Base-by-base conservation (phyloP, 64 coral and sea anemone species). In the Catalaphyllia jardinei region DNA sequence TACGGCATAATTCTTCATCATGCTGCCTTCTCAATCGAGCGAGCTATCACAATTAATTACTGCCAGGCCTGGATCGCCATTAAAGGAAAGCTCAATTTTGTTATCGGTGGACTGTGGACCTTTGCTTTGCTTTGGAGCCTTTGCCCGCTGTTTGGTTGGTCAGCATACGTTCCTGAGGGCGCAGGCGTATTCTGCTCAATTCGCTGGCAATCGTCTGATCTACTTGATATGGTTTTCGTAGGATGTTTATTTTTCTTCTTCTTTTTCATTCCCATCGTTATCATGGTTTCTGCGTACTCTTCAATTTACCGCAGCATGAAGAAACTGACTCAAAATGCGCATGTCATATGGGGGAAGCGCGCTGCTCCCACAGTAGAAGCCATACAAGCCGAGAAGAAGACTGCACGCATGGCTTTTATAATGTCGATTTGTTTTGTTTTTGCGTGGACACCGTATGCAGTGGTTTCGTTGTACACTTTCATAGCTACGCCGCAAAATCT, bases 81-180 rank as follows among this genome's bases (percentile, higher is more conserved):
- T 13, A 30, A 12, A 11, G 49, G 42, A 50, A 85, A 42, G 0
- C 20, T 85, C 4, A 14, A 69, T 29, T 18, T 71, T 29, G 35
- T 52, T 35, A 71, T 85, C 15, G 24, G 8, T 2, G 62, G 61
- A 27, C 62, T 85, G 9, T 85, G 81, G 81, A 20, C 10, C 1
- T 85, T 85, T 24, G 81, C 81, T 20, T 35, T 85, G 33, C 35
- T 85, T 19, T 85, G 81, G 81, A 71, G 62, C 22, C 22, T 24
- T 7, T 85, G 69, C 20, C 81, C 81, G 14, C 81, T 85, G 39
- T 85, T 85, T 18, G 81, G 81, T 51, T 85, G 81, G 81, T 85
- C 81, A 71, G 31, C 81, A 33, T 85, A 85, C 62, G 81, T 22
- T 42, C 62, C 81, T 14, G 62, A 85, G 18, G 78, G 78, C 17